phyloP scores from a whole-genome alignment of 2,113 vertebrate genomes.

The Xenopus tropicalis region UCB_Xtro_10.0 CM004445.2:71121501-71122000 shows the following conservation, averaged over 20 bases:
- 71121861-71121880: no score
- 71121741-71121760: background rate
- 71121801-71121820: no score
- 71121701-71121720: background rate
- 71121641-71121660: background rate
- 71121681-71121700: background rate
- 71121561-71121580: slow-evolving; percentile 6
- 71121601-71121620: background rate
- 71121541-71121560: background rate
- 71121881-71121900: no score
- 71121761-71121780: background rate
- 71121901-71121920: no score
- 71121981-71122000: no score
- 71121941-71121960: no score
- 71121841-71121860: no score
- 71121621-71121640: slow-evolving; percentile 1
- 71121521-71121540: background rate
- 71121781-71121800: background rate
- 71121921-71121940: no score
- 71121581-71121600: background rate
- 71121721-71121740: background rate
- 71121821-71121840: no score
- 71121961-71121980: no score
- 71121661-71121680: background rate
- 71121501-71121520: background rate